These are phyloP conservation scores for Tetranychus piercei DNA, from an alignment of 2,888 invertebrate genomes.

Conservation along the genomic window DNA sequence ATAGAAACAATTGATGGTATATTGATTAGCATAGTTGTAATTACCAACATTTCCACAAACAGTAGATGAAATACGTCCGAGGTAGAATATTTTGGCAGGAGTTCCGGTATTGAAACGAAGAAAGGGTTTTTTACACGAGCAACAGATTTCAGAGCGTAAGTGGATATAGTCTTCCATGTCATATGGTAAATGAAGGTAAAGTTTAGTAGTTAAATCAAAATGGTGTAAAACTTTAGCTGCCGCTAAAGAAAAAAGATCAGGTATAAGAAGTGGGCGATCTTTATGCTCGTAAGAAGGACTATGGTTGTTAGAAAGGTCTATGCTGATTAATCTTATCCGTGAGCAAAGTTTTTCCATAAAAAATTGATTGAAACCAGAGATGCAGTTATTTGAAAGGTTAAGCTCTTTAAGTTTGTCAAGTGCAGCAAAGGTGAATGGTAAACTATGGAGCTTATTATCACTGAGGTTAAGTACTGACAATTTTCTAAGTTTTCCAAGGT, in stretches of 20 bases:
- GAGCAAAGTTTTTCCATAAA: background rate
- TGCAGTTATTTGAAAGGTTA: background rate
- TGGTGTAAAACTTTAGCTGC: background rate
- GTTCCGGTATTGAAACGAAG: background rate
- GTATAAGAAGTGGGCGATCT: background rate
- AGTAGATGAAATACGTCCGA: background rate
- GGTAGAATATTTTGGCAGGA: background rate
- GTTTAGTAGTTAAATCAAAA: background rate
- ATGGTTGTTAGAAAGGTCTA: background rate
- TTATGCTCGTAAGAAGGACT: background rate
- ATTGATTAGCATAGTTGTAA: background rate
- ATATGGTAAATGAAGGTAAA: background rate
- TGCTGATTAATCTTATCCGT: background rate
- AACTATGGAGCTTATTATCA: background rate
- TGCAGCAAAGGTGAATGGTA: background rate
- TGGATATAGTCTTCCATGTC: slow-evolving; percentile 8
- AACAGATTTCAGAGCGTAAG: background rate
- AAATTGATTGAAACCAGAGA: background rate
- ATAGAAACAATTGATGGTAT: background rate
- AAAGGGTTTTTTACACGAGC: background rate
- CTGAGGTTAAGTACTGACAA: background rate
- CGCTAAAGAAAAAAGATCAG: slow-evolving; percentile 6
- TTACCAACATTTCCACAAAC: background rate
- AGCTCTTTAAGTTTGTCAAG: background rate
- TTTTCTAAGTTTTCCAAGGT: background rate